Percentiles rank a stretch among this genome's conserved stretches.
Evolutionary conservation across 1,140 invertebrate species (phyloP).

Genomic region (Bradysia coprophila): DNA sequence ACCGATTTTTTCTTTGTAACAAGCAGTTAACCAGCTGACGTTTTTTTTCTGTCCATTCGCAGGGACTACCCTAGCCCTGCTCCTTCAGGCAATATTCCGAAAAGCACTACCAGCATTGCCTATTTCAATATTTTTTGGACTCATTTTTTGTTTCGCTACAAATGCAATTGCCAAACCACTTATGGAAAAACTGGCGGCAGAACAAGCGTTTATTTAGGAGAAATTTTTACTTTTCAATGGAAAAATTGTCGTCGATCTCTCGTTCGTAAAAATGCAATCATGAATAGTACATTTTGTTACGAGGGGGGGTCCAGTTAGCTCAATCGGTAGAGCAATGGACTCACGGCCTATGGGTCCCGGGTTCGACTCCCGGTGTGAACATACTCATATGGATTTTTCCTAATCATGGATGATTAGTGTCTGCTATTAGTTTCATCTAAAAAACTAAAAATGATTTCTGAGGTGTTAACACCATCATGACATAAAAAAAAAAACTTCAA

Average conservation of each 20-base stretch:
- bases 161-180: constrained; percentile 84
- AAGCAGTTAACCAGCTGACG: neutral
- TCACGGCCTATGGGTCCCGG: no score
- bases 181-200: constrained; percentile 68
- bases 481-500: no score
- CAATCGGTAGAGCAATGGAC: no score
- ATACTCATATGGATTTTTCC: no score
- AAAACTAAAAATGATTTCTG: no score
- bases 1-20: neutral
- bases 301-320: no score
- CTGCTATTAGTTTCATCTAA: no score
- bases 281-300: no score
- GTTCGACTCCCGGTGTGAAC: no score
- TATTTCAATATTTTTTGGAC: constrained; percentile 93
- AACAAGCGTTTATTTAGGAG: constrained; percentile 91
- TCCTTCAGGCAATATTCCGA: constrained; percentile 87
- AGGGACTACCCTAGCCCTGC: constrained; percentile 86
- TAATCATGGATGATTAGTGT: no score
- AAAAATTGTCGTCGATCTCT: neutral
- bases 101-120: constrained; percentile 94
- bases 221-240: neutral
- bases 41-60: constrained; percentile 24
- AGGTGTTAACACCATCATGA: no score
- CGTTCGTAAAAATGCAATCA: no score
- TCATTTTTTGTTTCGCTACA: constrained; percentile 95